phyloP scores from a whole-genome alignment of 2,888 invertebrate genomes.

The Rosalia funebris region DNA sequence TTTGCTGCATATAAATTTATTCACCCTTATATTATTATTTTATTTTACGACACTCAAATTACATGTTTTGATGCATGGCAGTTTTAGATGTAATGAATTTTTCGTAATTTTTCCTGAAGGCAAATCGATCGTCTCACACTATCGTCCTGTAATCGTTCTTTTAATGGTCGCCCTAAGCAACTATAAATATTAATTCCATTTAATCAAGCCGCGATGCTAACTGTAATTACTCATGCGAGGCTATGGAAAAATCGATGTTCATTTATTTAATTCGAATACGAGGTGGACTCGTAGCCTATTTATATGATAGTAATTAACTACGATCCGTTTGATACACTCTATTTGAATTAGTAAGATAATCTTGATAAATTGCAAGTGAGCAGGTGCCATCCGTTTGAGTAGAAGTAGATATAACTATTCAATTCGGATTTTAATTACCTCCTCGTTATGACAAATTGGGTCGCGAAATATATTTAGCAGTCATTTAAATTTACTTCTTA shows the following conservation, averaged over 20 bases:
- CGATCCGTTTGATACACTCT: not conserved
- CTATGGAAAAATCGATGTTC: constrained; percentile 30
- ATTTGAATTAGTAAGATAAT: not conserved
- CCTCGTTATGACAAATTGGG: not conserved
- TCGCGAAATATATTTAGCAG: not conserved
- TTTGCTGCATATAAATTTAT: constrained; percentile 45
- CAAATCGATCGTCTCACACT: constrained; percentile 45
- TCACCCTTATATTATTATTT: constrained; percentile 45
- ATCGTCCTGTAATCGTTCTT: constrained; percentile 29
- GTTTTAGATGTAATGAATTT: constrained; percentile 45
- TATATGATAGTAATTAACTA: not conserved
- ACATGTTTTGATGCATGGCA: constrained; percentile 46
- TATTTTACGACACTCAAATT: constrained; percentile 47
- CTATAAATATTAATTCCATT: constrained; percentile 34
- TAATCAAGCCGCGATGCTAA: constrained; percentile 28
- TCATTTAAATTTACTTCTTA: too few relatives aligned
- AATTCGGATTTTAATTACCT: not conserved
- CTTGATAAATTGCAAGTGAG: constrained; percentile 1
- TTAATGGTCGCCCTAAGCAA: not conserved
- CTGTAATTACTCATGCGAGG: constrained; percentile 35
- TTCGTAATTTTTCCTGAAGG: constrained; percentile 38
- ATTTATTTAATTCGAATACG: constrained; percentile 19
- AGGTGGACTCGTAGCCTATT: not conserved
- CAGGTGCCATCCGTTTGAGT: not conserved
- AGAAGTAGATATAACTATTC: not conserved